Base-by-base conservation (phyloP, 2,888 invertebrate genomes). In the Philereme transversata region DNA sequence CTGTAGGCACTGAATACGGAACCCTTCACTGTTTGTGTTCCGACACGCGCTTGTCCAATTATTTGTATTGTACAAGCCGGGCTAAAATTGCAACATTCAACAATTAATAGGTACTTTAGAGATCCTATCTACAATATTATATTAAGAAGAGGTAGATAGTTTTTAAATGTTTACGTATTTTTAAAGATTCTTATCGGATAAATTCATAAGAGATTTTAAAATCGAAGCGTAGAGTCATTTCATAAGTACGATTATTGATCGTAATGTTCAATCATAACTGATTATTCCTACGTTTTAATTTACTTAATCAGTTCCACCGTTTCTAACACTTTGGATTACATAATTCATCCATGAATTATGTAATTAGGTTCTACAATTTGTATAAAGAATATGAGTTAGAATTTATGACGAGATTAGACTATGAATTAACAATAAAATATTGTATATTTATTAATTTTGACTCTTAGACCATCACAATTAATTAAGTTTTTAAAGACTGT, bases 151-250 rank as follows among this genome's bases (percentile, higher is more conserved):
- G 88, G 88, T 88, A 89, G 88, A 88, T 88, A 87, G 86, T 70
- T 81, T 60, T 63, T 73, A 77, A 79, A 71, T 75, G 58, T 74
- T 80, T 83, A 86, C 82, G 80, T 83, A 84, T 81, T 77, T 69
- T 76, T 76, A 74, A 78, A 77, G 67, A 22, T 76, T 67, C 81
- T 80, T 83, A 81, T 52, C 64, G 70, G 74, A 76, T 83, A 62
- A 43, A 83, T 76, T 89, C 90, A 89, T 89, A 89, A 89, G 88
- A 87, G 81, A 81, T 74, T 75, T 79, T 77, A 82, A 82, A 83
- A 79, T 84, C 78, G 79, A 86, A 86, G 87, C 85, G 83, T 84
- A 81, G 66, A 69, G 62, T 77, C 76, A 36, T 57, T 47, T 80
- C 78, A 81, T 81, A 83, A 83, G 79, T 72, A 64, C 65, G 70